Evolutionary conservation across 2,797 vertebrate genomes (phyloP).

Genomic region (Menidia menidia): DNA sequence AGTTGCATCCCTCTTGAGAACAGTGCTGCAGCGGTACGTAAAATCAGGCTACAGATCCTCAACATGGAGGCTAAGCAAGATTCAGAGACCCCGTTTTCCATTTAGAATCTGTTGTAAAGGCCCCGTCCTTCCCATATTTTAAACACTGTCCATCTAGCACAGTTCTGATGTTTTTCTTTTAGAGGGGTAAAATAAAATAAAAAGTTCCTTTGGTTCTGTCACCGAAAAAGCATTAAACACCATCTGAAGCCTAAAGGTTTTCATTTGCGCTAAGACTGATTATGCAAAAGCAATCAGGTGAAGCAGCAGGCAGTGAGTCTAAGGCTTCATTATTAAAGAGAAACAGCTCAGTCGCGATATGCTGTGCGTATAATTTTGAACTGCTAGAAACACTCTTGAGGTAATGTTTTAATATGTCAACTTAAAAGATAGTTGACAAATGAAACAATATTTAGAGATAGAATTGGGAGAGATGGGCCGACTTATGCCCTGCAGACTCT

Average conservation of each 20-base stretch:
- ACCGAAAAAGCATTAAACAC: neutral
- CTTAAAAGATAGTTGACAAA: no score
- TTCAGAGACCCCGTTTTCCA: neutral
- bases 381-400: neutral
- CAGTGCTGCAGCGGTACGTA: constrained; percentile 3
- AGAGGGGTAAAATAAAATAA: neutral
- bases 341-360: neutral
- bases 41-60: neutral
- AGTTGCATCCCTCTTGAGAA: neutral
- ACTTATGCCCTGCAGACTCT: no score
- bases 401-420: neutral
- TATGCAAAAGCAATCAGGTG: constrained; percentile 1
- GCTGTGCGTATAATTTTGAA: neutral
- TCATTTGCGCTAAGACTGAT: constrained; percentile 13
- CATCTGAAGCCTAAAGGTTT: constrained; percentile 16
- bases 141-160: neutral
- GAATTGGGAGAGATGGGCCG: no score
- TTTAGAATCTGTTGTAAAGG: constrained; percentile 1
- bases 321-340: constrained; percentile 2
- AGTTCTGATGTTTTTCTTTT: neutral
- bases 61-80: neutral
- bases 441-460: no score
- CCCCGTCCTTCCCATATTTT: neutral
- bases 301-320: neutral
- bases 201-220: neutral